phyloP scores from a whole-genome alignment of 1,140 invertebrate species.

The Halyomorpha halys region DNA sequence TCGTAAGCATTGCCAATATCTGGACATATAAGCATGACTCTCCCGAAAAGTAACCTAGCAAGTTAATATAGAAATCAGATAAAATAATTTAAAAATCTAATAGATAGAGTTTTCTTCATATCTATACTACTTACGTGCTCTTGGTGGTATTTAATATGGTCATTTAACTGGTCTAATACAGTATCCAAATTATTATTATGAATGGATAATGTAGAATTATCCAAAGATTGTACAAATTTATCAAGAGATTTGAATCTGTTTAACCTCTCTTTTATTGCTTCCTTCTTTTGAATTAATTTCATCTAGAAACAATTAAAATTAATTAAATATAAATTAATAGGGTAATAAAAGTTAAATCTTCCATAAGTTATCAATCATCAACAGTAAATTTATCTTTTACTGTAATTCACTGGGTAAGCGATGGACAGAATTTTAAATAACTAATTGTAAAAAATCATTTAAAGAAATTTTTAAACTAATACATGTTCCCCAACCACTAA shows the following conservation, averaged over 20 bases:
- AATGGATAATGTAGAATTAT: constrained; percentile 65
- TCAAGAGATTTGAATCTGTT: constrained; percentile 80
- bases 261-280: constrained; percentile 67
- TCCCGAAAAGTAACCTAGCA: constrained; percentile 59
- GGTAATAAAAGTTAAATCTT: too few relatives aligned
- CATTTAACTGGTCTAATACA: constrained; percentile 73
- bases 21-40: constrained; percentile 54
- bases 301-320: constrained; percentile 39
- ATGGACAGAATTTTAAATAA: too few relatives aligned
- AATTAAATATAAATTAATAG: too few relatives aligned
- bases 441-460: too few relatives aligned
- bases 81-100: constrained; percentile 25
- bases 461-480: too few relatives aligned
- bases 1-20: constrained; percentile 68
- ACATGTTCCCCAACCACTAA: too few relatives aligned
- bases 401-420: too few relatives aligned
- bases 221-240: constrained; percentile 63
- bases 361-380: too few relatives aligned
- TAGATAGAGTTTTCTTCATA: neutral
- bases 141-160: constrained; percentile 75
- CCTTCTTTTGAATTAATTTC: constrained; percentile 63
- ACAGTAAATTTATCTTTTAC: too few relatives aligned
- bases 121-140: constrained; percentile 53
- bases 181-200: constrained; percentile 72
- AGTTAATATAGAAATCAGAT: neutral